These are phyloP conservation scores for Idaea straminata DNA, from an alignment of 2,888 invertebrate species.

Conservation along the genomic window DNA sequence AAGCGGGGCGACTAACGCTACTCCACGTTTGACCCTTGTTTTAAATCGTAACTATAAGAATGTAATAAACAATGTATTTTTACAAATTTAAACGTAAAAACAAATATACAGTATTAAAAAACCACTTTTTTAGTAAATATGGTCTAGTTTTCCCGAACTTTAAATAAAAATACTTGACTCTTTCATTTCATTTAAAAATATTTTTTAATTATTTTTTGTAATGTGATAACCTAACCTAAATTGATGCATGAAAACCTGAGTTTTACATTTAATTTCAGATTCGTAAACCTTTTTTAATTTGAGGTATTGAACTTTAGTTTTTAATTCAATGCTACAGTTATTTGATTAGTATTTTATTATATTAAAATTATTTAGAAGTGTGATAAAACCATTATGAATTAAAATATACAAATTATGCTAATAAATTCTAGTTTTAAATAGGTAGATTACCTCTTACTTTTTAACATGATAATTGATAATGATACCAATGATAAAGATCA, in stretches of 20 bases:
- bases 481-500: not conserved
- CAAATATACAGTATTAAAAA: too few relatives aligned
- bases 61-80: too few relatives aligned
- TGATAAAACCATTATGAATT: not conserved
- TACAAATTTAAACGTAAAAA: too few relatives aligned
- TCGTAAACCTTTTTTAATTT: not conserved
- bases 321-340: not conserved
- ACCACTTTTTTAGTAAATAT: too few relatives aligned
- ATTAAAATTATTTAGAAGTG: not conserved
- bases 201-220: too few relatives aligned
- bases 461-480: constrained; percentile 1
- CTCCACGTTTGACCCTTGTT: too few relatives aligned
- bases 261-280: not conserved
- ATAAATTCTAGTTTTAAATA: not conserved
- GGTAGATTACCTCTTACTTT: not conserved
- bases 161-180: too few relatives aligned
- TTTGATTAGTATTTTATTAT: not conserved
- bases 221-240: too few relatives aligned
- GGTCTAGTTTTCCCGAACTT: too few relatives aligned
- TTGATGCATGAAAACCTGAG: too few relatives aligned
- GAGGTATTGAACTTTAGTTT: not conserved
- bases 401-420: not conserved
- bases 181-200: too few relatives aligned
- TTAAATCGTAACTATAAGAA: too few relatives aligned
- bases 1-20: not conserved